phyloP scores from a whole-genome alignment of 2,888 invertebrate genomes.

The Drosophila nr. fundita region DNA sequence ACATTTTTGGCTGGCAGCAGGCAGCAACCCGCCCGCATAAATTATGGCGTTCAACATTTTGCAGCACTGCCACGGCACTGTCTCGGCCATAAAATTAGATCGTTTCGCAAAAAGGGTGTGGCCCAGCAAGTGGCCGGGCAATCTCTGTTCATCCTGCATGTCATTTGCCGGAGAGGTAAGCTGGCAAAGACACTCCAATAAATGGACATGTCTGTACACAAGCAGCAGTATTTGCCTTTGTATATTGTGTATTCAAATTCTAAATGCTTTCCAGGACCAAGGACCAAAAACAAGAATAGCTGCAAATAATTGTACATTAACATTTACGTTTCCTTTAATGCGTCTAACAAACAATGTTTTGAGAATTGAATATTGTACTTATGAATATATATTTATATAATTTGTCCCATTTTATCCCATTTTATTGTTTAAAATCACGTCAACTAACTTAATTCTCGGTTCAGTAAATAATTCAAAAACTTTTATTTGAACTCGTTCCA shows the following conservation, averaged over 20 bases:
- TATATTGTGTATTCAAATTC: background rate
- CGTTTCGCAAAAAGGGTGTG: conserved; percentile 58
- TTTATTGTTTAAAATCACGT: background rate
- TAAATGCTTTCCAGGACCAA: background rate
- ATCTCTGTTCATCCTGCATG: conserved; percentile 69
- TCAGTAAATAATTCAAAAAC: background rate
- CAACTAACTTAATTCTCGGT: background rate
- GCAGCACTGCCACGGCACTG: conserved; percentile 45
- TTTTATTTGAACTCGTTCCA: background rate
- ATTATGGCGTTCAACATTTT: conserved; percentile 62
- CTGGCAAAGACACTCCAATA: conserved; percentile 21
- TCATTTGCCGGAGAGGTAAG: conserved; percentile 50
- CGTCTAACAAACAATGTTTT: background rate
- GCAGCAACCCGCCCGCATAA: conserved; percentile 70
- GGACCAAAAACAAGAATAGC: background rate
- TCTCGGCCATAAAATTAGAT: conserved; percentile 62
- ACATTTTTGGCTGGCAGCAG: conserved; percentile 55
- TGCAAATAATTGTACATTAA: background rate
- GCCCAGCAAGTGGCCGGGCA: conserved; percentile 54
- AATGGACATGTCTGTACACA: conserved; percentile 2
- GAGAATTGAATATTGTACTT: background rate
- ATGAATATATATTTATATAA: background rate
- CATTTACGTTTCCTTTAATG: background rate
- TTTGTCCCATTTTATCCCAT: too few relatives aligned
- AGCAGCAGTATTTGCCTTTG: background rate